These are phyloP conservation scores for Meandrusa payeni DNA, from an alignment of 2,888 invertebrate species.

Conservation along the genomic window DNA sequence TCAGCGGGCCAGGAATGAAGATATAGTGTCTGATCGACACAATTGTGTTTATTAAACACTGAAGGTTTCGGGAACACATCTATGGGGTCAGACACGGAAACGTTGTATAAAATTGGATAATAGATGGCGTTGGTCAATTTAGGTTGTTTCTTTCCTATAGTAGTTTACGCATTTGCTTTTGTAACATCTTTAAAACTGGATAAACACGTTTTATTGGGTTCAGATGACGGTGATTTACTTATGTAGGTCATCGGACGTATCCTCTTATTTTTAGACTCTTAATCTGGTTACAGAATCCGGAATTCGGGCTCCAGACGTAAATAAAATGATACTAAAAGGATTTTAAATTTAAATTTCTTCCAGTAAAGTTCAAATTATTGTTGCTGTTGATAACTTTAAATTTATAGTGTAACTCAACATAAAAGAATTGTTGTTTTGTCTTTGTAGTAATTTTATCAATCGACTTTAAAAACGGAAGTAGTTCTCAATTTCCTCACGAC, in stretches of 20 bases:
- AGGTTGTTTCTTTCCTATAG: no score
- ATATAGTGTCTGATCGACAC: conserved; percentile 19
- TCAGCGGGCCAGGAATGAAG: conserved; percentile 4
- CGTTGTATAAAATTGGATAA: conserved; percentile 9
- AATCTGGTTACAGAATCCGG: background rate
- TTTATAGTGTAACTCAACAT: no score
- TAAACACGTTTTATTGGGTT: conserved; percentile 3
- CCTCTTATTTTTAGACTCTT: conserved; percentile 3
- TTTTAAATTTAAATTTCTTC: no score
- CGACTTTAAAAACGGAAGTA: no score
- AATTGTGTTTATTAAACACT: conserved; percentile 23
- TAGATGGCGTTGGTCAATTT: background rate
- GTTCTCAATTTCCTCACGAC: no score
- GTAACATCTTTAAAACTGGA: background rate
- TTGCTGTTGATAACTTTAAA: no score
- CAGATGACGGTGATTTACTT: background rate
- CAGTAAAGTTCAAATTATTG: no score
- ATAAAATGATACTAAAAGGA: background rate
- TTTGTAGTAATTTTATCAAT: no score
- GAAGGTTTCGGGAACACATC: conserved; percentile 15
- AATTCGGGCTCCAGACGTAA: background rate
- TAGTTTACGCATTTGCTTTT: background rate
- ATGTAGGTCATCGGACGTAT: background rate
- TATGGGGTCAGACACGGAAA: conserved; percentile 21
- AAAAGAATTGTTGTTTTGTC: no score